Conservation (phyloP, 1,140 invertebrate species). For the Drosophila suzukii region DNA sequence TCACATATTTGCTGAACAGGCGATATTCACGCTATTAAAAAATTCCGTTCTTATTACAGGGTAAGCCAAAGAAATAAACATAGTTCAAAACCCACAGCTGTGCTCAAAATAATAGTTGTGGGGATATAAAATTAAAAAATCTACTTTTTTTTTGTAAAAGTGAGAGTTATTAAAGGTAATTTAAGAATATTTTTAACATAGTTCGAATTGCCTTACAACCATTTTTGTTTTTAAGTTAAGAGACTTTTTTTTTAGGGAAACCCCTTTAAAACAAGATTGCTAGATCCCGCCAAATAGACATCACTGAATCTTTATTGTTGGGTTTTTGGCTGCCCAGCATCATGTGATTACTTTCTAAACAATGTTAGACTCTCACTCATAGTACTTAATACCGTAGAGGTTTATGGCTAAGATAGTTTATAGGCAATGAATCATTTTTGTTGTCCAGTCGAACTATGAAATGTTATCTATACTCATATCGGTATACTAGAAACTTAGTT, state of each 20-base stretch:
- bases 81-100: background rate
- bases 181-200: no score
- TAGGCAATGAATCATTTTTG: no score
- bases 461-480: no score
- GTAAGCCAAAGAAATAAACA: background rate
- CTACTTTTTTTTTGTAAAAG: no score
- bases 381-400: background rate
- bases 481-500: no score
- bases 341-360: background rate
- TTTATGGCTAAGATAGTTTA: background rate
- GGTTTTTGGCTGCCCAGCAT: background rate
- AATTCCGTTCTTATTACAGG: background rate
- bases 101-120: background rate
- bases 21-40: background rate
- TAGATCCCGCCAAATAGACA: background rate
- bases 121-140: background rate
- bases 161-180: no score
- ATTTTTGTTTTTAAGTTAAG: no score
- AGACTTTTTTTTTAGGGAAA: no score
- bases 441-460: no score
- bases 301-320: background rate
- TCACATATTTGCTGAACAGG: background rate
- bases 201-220: no score
- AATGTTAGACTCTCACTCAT: background rate
- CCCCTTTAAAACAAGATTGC: no score